A percentile compares a stretch with the other conserved stretches of the same genome.
Conservation (phyloP, 2,113 vertebrate species). For the Oreochromis aureus region DNA sequence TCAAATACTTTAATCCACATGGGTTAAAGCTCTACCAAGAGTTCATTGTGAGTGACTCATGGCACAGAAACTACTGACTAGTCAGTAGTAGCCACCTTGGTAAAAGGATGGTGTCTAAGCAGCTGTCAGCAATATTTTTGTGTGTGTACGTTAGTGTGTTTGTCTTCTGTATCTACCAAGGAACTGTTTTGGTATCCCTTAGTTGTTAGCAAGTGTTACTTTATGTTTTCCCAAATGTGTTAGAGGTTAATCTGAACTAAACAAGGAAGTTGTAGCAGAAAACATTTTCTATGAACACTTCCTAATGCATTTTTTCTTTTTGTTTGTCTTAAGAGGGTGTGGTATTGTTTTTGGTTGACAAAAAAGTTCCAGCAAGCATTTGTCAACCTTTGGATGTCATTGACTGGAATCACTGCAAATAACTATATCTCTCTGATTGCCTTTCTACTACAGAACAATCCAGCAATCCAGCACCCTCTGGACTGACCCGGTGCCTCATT, state of each 20-base stretch:
- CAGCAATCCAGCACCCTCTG: neutral
- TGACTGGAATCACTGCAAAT: neutral
- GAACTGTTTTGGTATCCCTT: neutral
- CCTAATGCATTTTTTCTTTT: neutral
- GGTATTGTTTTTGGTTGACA: neutral
- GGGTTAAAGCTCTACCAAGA: neutral
- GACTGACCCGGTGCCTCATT: neutral
- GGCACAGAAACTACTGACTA: neutral
- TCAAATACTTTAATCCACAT: neutral
- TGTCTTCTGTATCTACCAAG: neutral
- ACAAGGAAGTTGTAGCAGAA: neutral
- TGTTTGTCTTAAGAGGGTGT: neutral
- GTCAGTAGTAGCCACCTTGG: neutral
- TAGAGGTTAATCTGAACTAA: neutral
- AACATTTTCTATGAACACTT: neutral
- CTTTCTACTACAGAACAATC: neutral
- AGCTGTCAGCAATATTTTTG: neutral
- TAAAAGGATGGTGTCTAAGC: neutral
- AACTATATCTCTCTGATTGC: neutral
- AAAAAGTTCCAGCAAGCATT: neutral
- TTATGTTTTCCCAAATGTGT: neutral
- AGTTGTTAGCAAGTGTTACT: neutral
- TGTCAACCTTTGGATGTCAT: neutral
- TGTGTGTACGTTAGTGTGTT: neutral
- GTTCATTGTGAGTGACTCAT: neutral